phyloP scores from a whole-genome alignment of 1,140 invertebrate species.

The Leptinotarsa texana region DNA sequence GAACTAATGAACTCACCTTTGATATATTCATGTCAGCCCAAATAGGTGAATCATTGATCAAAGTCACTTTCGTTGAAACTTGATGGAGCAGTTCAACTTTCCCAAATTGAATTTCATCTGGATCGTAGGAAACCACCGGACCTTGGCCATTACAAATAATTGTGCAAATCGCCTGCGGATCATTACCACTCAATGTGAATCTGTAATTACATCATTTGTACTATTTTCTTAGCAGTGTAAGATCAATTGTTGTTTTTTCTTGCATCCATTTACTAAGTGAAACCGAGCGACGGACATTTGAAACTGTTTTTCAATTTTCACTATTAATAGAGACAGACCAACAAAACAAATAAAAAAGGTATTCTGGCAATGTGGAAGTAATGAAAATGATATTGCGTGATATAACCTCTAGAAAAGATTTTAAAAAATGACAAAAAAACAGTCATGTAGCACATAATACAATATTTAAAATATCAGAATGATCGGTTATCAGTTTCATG shows the following conservation, averaged over 20 bases:
- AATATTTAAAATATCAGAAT: too few relatives aligned
- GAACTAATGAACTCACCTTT: constrained; percentile 43
- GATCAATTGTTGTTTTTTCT: neutral
- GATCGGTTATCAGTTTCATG: too few relatives aligned
- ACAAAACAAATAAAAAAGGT: neutral
- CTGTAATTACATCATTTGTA: constrained; percentile 29
- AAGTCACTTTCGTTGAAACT: constrained; percentile 42
- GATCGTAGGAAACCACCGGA: constrained; percentile 53
- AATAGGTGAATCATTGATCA: constrained; percentile 59
- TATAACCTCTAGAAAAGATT: too few relatives aligned
- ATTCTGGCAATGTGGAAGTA: too few relatives aligned
- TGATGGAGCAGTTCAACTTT: constrained; percentile 51
- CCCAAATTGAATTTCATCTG: constrained; percentile 52
- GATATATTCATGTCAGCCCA: constrained; percentile 48
- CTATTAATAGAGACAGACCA: neutral
- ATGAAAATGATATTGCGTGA: too few relatives aligned
- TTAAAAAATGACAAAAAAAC: too few relatives aligned
- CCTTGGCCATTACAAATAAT: constrained; percentile 56
- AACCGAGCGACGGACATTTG: too few relatives aligned
- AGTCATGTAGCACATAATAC: too few relatives aligned
- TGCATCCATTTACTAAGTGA: neutral
- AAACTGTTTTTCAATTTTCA: neutral
- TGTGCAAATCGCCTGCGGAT: constrained; percentile 41
- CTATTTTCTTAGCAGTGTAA: neutral
- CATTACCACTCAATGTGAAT: constrained; percentile 39